A percentile compares a stretch with the other conserved stretches of the same genome.
These are phyloP conservation scores for Pygoscelis adeliae DNA, from an alignment of 2,113 vertebrate genomes.

Conservation along the genomic window DNA sequence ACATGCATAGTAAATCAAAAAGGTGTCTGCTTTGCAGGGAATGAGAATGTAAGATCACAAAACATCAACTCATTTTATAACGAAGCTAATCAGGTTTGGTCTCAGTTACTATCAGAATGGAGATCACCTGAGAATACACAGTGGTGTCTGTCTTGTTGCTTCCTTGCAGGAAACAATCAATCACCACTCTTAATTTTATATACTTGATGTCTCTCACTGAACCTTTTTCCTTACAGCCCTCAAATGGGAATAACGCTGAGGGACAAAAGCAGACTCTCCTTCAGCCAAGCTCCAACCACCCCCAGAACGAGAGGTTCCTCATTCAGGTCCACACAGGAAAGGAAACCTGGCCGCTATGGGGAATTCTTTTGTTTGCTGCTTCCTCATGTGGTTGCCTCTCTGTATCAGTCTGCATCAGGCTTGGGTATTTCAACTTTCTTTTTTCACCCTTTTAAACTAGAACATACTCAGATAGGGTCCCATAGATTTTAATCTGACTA, in stretches of 20 bases:
- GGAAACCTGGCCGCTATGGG: rapidly evolving
- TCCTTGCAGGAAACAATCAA: neutral
- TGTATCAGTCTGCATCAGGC: neutral
- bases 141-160: neutral
- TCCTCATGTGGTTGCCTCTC: neutral
- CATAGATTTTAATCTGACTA: neutral
- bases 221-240: neutral
- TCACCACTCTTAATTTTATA: neutral
- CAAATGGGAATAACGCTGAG: neutral
- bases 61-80: neutral
- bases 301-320: neutral
- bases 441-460: neutral
- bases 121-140: constrained; percentile 7
- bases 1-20: constrained; percentile 23
- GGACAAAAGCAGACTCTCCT: neutral
- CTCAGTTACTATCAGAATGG: neutral
- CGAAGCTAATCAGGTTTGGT: neutral
- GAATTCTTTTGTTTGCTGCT: neutral
- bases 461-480: neutral
- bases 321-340: neutral
- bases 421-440: neutral
- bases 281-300: neutral
- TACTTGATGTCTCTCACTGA: neutral
- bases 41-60: constrained; percentile 33
- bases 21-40: constrained; percentile 7